Evolutionary conservation across 2,113 vertebrate genomes (phyloP), one percentile per base, ranked within the genome.

Genomic region (Castor canadensis): DNA sequence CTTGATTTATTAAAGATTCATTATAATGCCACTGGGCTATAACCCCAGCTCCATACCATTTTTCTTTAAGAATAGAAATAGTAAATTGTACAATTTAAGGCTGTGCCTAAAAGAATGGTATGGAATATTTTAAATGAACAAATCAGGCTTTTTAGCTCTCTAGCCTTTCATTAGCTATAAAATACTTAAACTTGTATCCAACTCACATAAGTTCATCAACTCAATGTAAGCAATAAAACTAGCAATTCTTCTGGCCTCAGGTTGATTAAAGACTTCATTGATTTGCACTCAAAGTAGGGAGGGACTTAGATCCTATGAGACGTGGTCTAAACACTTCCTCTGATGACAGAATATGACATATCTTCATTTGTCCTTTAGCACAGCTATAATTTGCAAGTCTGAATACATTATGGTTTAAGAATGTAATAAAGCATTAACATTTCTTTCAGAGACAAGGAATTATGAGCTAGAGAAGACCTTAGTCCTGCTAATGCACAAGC

Each of bases 11-110:
- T n/a, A n/a, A n/a, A n/a, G n/a, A n/a, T n/a, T n/a, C n/a, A n/a
- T n/a, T n/a, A n/a, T n/a, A n/a, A 11, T 3, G 17, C 9, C 5
- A 66, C 3, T 49, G 2, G 9, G n/a, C n/a, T n/a, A n/a, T n/a
- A n/a, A n/a, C n/a, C n/a, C n/a, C n/a, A n/a, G n/a, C n/a, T n/a
- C n/a, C 9, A 66, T n/a, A 35, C 38, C 35, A 26, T 35, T 83
- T 28, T 24, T 83, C 43, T 49, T 22, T 43, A 43, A 22, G 75
- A 80, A 47, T 2, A 56, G 30, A 17, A 86, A 75, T 81, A 56
- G 64, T 22, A 17, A 12, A 52, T 24, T 58, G 16, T 73, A 56
- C 80, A 83, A 49, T 69, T 60, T 67, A 82, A 43, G 43, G 16
- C 15, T 24, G 2, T 62, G 16, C 66, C 17, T 84, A 38, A 32